Evolutionary conservation across 1,140 invertebrate genomes (phyloP).

Genomic region (Aphaenogaster ashmeadi): DNA sequence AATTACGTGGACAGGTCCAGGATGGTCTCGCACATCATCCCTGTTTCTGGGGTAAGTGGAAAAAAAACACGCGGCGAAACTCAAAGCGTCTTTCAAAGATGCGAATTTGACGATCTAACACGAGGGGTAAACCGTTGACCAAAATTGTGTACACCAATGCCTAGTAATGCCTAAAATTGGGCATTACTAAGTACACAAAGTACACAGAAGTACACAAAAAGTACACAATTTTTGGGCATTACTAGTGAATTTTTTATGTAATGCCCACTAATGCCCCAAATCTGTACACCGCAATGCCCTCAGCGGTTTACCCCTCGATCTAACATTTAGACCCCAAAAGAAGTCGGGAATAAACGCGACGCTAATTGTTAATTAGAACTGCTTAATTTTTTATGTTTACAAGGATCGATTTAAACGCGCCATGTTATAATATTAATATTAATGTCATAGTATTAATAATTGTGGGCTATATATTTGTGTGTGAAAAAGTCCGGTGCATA

Average conservation of each 20-base stretch:
- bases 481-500: background rate
- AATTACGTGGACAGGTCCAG: constrained; percentile 78
- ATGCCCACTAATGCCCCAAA: no score
- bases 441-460: background rate
- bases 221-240: no score
- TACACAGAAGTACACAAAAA: no score
- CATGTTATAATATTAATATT: background rate
- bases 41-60: constrained; percentile 80
- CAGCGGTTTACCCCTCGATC: no score
- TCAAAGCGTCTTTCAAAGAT: background rate
- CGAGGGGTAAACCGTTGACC: no score
- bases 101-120: background rate
- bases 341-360: background rate
- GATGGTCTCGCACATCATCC: constrained; percentile 83
- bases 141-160: no score
- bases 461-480: background rate
- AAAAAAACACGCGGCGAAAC: background rate
- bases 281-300: no score
- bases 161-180: no score
- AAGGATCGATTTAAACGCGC: background rate
- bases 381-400: background rate
- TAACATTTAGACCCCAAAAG: background rate
- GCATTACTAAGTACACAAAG: no score
- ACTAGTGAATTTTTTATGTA: no score
- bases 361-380: background rate